Evolutionary conservation across 1,140 invertebrate species (phyloP).

Genomic region (Drosophila varians): DNA sequence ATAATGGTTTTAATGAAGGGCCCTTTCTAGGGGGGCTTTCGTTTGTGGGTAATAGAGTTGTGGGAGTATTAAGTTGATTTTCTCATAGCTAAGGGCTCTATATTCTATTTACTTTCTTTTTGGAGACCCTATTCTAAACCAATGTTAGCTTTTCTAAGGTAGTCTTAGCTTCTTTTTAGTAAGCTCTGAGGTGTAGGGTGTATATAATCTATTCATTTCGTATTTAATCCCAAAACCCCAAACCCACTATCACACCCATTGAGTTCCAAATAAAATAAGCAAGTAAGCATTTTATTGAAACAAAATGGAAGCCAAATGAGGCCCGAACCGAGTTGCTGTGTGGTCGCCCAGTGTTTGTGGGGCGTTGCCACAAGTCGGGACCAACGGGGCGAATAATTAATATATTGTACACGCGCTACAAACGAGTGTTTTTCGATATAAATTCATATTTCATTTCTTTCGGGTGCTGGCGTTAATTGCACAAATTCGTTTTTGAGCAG

Average conservation of each 20-base stretch:
- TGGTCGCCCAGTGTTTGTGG: slow-evolving; percentile 28
- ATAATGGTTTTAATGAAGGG: slow-evolving; percentile 28
- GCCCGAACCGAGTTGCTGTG: slow-evolving; percentile 19
- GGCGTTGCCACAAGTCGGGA: slow-evolving; percentile 44
- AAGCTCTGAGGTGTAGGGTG: too few species aligned
- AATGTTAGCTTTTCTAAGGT: too few species aligned
- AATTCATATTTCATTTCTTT: slow-evolving; percentile 61
- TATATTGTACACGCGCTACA: slow-evolving; percentile 65
- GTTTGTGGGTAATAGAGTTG: too few species aligned
- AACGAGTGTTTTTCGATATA: slow-evolving; percentile 30
- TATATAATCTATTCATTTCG: background rate
- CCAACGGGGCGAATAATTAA: slow-evolving; percentile 79
- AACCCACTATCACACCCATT: background rate
- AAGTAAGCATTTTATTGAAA: slow-evolving; percentile 50
- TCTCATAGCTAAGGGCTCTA: too few species aligned
- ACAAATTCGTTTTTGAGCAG: slow-evolving; percentile 78
- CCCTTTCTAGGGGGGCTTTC: background rate
- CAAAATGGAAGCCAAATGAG: slow-evolving; percentile 51
- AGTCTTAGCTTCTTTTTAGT: too few species aligned
- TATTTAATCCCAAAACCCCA: background rate
- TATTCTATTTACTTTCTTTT: too few species aligned
- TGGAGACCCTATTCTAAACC: background rate
- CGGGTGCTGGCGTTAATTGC: slow-evolving; percentile 67
- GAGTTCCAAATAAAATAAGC: slow-evolving; percentile 14
- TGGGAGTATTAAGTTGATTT: background rate